Evolutionary conservation across 2,888 invertebrate genomes (phyloP).

Genomic region (Xestia xanthographa): DNA sequence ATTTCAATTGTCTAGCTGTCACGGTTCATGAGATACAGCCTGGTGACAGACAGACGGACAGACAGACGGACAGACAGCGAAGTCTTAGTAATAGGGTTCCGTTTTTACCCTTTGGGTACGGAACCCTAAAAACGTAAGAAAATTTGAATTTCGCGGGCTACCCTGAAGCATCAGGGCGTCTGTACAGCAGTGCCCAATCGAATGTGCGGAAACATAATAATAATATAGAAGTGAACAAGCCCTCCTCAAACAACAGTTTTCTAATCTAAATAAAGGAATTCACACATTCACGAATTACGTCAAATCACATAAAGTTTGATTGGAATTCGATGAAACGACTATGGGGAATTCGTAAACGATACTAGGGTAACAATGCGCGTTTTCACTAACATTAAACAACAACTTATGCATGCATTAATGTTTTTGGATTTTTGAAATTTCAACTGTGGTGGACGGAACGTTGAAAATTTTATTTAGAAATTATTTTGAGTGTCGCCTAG

Average conservation of each 20-base stretch:
- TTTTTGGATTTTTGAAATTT: not conserved
- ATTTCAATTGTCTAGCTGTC: too few species aligned
- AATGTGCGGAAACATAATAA: not conserved
- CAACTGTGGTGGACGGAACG: not conserved
- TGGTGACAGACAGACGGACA: too few species aligned
- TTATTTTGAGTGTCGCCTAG: not conserved
- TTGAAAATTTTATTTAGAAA: not conserved
- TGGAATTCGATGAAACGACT: slow-evolving; percentile 4
- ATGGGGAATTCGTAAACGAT: slow-evolving; percentile 7
- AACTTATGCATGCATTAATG: not conserved
- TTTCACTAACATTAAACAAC: not conserved
- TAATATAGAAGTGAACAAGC: not conserved
- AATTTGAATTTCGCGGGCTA: too few species aligned
- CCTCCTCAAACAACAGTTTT: not conserved
- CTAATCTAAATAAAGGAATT: not conserved
- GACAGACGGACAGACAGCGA: too few species aligned
- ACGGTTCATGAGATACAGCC: too few species aligned
- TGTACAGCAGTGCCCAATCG: not conserved
- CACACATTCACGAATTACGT: not conserved
- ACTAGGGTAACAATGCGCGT: not conserved
- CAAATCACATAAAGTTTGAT: not conserved
- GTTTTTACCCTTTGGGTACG: too few species aligned
- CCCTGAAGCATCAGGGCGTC: too few species aligned
- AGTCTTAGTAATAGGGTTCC: too few species aligned
- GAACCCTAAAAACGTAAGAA: too few species aligned